Evolutionary conservation across 2,888 invertebrate species (phyloP).

Genomic region (Falcaria lacertinaria): DNA sequence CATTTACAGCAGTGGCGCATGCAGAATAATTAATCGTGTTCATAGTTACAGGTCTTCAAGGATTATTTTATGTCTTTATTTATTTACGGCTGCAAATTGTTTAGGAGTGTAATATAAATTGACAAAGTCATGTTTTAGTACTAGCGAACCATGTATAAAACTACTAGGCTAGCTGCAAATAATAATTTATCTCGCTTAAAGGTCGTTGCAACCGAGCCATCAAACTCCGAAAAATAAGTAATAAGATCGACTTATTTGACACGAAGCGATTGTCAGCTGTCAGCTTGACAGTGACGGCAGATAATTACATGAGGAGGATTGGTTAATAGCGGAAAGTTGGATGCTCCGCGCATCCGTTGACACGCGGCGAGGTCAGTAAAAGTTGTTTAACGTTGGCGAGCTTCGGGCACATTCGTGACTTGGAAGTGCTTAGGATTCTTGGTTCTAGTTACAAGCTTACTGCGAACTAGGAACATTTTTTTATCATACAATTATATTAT

Average conservation of each 20-base stretch:
- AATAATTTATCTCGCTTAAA: too few relatives aligned
- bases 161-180: too few relatives aligned
- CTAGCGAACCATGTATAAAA: too few relatives aligned
- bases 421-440: not conserved
- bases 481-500: not conserved
- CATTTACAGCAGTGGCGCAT: slow-evolving; percentile 42
- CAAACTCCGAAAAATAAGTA: too few relatives aligned
- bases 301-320: not conserved
- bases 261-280: not conserved
- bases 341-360: slow-evolving; percentile 43
- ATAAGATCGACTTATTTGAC: not conserved
- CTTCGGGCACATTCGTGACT: slow-evolving; percentile 28
- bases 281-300: not conserved
- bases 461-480: not conserved
- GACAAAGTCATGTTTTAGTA: too few relatives aligned
- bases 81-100: too few relatives aligned
- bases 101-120: too few relatives aligned
- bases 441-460: not conserved
- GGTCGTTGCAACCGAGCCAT: too few relatives aligned
- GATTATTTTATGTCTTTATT: too few relatives aligned
- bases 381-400: slow-evolving; percentile 29
- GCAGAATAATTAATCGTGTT: not conserved
- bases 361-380: slow-evolving; percentile 48
- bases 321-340: not conserved
- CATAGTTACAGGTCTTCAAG: not conserved